Conservation (phyloP, 1,140 invertebrate species). For the Lasioglossum baleicum region DNA sequence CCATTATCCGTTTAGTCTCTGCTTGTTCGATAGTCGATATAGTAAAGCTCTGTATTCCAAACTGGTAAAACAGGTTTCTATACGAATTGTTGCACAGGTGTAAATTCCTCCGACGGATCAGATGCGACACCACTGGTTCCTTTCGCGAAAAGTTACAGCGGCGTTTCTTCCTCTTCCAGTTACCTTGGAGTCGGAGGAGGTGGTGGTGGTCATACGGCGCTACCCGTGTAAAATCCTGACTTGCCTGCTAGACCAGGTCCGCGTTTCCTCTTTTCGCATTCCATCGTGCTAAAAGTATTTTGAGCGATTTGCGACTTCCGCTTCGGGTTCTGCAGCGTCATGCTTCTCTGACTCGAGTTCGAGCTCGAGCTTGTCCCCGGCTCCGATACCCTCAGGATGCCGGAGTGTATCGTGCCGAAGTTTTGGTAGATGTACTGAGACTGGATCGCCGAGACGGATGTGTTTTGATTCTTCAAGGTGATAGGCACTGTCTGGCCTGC, state of each 20-base stretch:
- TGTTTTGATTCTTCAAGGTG: slow-evolving; percentile 77
- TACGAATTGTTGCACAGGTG: too few species aligned
- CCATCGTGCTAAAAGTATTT: slow-evolving; percentile 78
- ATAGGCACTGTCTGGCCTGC: slow-evolving; percentile 79
- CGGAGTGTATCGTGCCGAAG: slow-evolving; percentile 78
- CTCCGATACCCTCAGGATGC: slow-evolving; percentile 76
- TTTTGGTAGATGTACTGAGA: slow-evolving; percentile 77
- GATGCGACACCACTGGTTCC: neutral
- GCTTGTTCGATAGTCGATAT: too few species aligned
- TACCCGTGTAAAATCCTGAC: slow-evolving; percentile 73
- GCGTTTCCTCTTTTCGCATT: slow-evolving; percentile 74
- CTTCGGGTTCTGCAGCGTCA: slow-evolving; percentile 78
- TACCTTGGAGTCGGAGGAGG: slow-evolving; percentile 74
- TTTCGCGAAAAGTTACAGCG: slow-evolving; percentile 56
- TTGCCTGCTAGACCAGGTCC: slow-evolving; percentile 69
- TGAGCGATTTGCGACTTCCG: slow-evolving; percentile 77
- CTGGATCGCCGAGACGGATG: slow-evolving; percentile 73
- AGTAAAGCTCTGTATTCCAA: too few species aligned
- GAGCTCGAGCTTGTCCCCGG: slow-evolving; percentile 77
- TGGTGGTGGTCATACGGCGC: slow-evolving; percentile 79
- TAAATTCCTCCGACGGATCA: slow-evolving; percentile 27
- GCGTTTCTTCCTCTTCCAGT: slow-evolving; percentile 73
- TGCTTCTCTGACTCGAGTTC: slow-evolving; percentile 76
- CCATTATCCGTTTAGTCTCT: neutral
- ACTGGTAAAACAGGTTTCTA: neutral